These are phyloP conservation scores for Teinopalpus imperialis DNA, from an alignment of 2,888 invertebrate species.

Conservation along the genomic window DNA sequence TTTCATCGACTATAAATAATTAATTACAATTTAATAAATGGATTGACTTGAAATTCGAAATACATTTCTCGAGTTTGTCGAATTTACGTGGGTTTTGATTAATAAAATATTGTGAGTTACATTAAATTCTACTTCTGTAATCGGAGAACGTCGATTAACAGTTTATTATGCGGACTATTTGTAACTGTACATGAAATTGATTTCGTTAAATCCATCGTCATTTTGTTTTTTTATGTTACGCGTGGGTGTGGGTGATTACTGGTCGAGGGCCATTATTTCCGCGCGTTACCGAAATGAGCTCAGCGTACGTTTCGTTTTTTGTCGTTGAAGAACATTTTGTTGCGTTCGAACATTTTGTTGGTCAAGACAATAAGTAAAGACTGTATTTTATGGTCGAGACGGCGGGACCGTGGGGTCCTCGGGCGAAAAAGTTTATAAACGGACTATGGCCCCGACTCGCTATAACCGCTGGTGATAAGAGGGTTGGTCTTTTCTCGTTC, in stretches of 20 bases:
- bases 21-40: slow-evolving; percentile 12
- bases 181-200: slow-evolving; percentile 72
- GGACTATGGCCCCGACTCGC: no score
- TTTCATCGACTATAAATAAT: neutral
- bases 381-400: no score
- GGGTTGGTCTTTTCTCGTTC: no score
- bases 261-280: slow-evolving; percentile 56
- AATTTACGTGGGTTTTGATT: slow-evolving; percentile 28
- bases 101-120: slow-evolving; percentile 23
- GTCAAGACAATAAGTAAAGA: slow-evolving; percentile 29
- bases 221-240: slow-evolving; percentile 66
- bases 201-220: slow-evolving; percentile 68
- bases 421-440: no score
- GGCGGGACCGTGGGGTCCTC: no score
- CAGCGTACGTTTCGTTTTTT: slow-evolving; percentile 50
- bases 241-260: slow-evolving; percentile 60
- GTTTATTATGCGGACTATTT: slow-evolving; percentile 48
- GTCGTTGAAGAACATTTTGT: slow-evolving; percentile 58
- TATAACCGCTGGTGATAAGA: no score
- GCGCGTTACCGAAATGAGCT: slow-evolving; percentile 64
- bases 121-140: slow-evolving; percentile 16
- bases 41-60: slow-evolving; percentile 30
- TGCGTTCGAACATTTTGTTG: slow-evolving; percentile 47
- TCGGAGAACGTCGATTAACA: slow-evolving; percentile 24
- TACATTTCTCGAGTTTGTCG: slow-evolving; percentile 23